phyloP scores from a whole-genome alignment of 2,797 vertebrate genomes.

The Chaetophractus vellerosus region DNA sequence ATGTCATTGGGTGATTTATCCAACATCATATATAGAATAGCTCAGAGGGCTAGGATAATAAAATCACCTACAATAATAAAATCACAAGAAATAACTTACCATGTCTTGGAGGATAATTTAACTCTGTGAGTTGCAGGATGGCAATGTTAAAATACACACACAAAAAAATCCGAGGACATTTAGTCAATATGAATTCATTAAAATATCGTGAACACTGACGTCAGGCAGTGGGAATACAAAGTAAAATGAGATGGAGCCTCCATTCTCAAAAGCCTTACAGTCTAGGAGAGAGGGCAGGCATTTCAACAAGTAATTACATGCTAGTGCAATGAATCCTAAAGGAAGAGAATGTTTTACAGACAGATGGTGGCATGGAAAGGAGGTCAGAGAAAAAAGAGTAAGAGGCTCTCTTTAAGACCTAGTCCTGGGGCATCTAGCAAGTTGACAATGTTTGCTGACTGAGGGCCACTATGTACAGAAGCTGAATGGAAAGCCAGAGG shows the following conservation, averaged over 20 bases:
- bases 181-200: constrained; percentile 18
- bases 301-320: neutral
- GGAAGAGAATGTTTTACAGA: neutral
- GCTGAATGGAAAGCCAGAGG: neutral
- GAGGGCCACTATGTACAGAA: neutral
- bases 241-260: constrained; percentile 4
- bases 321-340: neutral
- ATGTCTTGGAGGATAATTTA: constrained; percentile 15
- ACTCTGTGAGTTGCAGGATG: neutral
- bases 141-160: neutral
- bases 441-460: neutral
- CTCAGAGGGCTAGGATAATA: neutral
- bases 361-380: neutral
- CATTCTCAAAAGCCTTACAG: neutral
- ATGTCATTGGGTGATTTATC: neutral
- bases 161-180: neutral
- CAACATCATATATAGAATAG: neutral
- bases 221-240: neutral
- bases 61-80: constrained; percentile 2
- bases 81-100: neutral
- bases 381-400: neutral
- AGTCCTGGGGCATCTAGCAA: neutral
- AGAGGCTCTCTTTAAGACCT: neutral
- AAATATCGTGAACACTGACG: neutral
- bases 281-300: constrained; percentile 13